Conservation (phyloP, 1,140 invertebrate genomes). For the Philotrypesis tridentata region DNA sequence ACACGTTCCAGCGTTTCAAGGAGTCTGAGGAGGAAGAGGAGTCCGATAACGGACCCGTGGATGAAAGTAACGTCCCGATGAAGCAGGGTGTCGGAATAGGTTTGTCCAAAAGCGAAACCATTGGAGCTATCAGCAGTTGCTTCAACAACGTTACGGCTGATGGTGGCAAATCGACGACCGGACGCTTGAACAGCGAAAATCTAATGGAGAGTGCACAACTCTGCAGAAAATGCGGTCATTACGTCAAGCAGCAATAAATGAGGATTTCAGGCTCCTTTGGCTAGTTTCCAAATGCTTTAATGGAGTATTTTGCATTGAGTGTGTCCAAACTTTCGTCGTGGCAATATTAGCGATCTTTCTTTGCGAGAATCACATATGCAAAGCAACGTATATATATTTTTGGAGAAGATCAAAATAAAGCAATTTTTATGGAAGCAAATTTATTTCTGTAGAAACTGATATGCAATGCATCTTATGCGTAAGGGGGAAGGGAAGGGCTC, state of each 20-base stretch:
- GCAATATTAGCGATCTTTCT: background rate
- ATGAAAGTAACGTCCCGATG: background rate
- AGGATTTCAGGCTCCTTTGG: background rate
- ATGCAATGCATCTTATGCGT: background rate
- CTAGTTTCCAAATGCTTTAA: background rate
- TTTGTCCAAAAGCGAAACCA: conserved; percentile 67
- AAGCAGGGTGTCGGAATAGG: conserved; percentile 47
- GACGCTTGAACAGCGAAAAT: conserved; percentile 46
- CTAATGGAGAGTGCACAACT: conserved; percentile 49
- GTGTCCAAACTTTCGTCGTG: background rate
- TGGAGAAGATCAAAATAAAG: background rate
- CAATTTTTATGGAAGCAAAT: background rate
- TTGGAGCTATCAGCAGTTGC: conserved; percentile 63
- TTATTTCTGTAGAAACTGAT: background rate
- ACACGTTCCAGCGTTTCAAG: conserved; percentile 31
- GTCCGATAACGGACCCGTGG: background rate
- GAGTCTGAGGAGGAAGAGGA: conserved; percentile 16
- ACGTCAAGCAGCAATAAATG: conserved; percentile 57
- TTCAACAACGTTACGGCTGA: conserved; percentile 28
- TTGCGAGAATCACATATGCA: background rate
- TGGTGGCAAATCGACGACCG: conserved; percentile 12
- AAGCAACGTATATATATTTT: background rate
- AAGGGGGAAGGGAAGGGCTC: too few relatives aligned
- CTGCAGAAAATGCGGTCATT: conserved; percentile 66
- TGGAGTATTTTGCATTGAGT: background rate